A percentile compares a stretch with the other conserved stretches of the same genome.
Conservation (phyloP, 2,797 vertebrate species). For the Poecilia wingei region DNA sequence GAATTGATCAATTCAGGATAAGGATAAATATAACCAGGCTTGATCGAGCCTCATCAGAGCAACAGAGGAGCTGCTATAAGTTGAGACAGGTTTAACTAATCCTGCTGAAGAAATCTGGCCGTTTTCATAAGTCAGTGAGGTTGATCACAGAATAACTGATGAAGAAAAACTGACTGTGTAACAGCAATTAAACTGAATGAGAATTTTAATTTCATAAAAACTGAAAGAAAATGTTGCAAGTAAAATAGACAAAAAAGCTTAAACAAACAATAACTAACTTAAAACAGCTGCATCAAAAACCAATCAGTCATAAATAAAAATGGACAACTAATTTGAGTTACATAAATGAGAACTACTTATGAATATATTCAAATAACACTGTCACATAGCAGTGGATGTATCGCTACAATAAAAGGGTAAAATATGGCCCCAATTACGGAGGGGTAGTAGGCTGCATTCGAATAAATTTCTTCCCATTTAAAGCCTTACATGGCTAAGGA, state of each 20-base stretch:
- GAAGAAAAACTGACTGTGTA: neutral
- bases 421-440: neutral
- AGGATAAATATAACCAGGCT: neutral
- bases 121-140: neutral
- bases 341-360: neutral
- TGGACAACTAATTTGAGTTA: neutral
- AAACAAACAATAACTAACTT: neutral
- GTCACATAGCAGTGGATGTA: neutral
- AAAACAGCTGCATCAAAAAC: neutral
- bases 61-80: neutral
- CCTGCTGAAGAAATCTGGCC: neutral
- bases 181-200: neutral
- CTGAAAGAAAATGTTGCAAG: neutral
- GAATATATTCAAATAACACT: neutral
- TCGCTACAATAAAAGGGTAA: neutral
- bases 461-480: neutral
- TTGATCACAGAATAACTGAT: neutral
- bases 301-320: neutral
- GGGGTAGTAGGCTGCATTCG: neutral
- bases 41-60: neutral
- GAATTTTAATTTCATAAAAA: neutral
- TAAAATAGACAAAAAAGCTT: neutral
- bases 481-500: neutral
- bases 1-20: neutral
- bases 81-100: neutral